Evolutionary conservation across 2,797 vertebrate species (phyloP), one percentile per base, ranked within the genome.

Genomic region (Acipenser ruthenus): DNA sequence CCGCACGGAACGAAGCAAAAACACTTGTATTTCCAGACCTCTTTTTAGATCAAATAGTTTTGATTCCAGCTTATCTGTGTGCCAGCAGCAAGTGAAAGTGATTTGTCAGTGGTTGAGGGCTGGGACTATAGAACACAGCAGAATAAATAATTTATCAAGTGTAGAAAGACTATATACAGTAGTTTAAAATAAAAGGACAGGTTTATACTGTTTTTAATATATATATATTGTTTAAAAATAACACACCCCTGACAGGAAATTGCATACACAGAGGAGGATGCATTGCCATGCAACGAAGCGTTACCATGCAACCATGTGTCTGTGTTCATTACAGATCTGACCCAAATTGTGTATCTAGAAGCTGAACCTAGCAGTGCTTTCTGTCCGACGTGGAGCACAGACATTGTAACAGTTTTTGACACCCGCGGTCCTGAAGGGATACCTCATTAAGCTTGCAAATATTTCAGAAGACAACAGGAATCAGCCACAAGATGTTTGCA

Each of bases 331-430:
- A 70, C 67, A 64, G 76, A 62, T 7, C 66, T 77, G 75, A 77
- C 74, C 78, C 68, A 78, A 70, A 77, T 79, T 77, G 67, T 73
- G 49, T 65, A 69, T 49, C 67, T 68, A 62, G 53, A 50, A n/a
- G 37, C 50, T 65, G 63, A 66, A 50, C 69, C 50, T 18, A 50
- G 68, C 23, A 66, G 66, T 67, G 65, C 18, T 50, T 48, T 49
- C 60, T 64, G 63, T 60, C 67, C 23, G 62, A 15, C 56, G 48
- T 53, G 15, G 65, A 18, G 12, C 55, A 6, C 6, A n/a, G 10
- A 15, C 12, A 58, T 13, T n/a, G 12, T 58, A 58, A 58, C 10
- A n/a, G 10, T 58, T 58, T 58, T 58, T 58, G 55, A 58, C 10
- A n/a, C 37, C 37, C 37, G 37, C 12, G 55, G 10, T 58, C 55